A percentile compares a stretch with the other conserved stretches of the same genome.
Conservation (phyloP, 2,888 invertebrate species). For the Pycnomerus fuliginosus region DNA sequence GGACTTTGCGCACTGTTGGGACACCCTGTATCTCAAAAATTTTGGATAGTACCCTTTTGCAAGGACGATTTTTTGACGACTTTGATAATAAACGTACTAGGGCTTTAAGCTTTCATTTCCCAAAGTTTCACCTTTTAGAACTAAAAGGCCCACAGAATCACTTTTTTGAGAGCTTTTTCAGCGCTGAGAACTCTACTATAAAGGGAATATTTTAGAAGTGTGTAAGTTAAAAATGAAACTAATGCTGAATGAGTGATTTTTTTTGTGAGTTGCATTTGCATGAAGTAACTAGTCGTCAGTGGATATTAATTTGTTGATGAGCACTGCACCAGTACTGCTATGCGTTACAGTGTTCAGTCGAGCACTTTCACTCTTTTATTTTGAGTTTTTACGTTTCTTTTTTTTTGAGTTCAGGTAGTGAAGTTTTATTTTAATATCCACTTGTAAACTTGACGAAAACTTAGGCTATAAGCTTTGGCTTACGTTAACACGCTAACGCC, state of each 20-base stretch:
- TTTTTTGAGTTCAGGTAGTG: slow-evolving; percentile 21
- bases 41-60: too few relatives aligned
- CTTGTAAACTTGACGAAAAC: slow-evolving; percentile 27
- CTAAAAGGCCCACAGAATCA: too few relatives aligned
- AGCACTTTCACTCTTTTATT: slow-evolving; percentile 44
- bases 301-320: slow-evolving; percentile 52
- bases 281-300: slow-evolving; percentile 51
- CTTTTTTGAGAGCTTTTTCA: too few relatives aligned
- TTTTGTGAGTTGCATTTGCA: slow-evolving; percentile 49
- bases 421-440: slow-evolving; percentile 46
- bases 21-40: too few relatives aligned
- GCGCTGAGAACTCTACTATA: too few relatives aligned
- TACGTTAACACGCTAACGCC: slow-evolving; percentile 42
- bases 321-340: slow-evolving; percentile 51
- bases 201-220: slow-evolving; percentile 30
- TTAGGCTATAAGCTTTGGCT: slow-evolving; percentile 45
- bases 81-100: too few relatives aligned
- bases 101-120: too few relatives aligned
- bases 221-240: slow-evolving; percentile 34
- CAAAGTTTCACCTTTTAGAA: too few relatives aligned
- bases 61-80: too few relatives aligned
- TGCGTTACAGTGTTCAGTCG: slow-evolving; percentile 25
- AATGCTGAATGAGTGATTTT: slow-evolving; percentile 32
- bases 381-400: slow-evolving; percentile 32
- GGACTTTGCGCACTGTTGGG: too few relatives aligned